phyloP scores from a whole-genome alignment of 2,113 vertebrate genomes.

The Cettia cetti region DNA sequence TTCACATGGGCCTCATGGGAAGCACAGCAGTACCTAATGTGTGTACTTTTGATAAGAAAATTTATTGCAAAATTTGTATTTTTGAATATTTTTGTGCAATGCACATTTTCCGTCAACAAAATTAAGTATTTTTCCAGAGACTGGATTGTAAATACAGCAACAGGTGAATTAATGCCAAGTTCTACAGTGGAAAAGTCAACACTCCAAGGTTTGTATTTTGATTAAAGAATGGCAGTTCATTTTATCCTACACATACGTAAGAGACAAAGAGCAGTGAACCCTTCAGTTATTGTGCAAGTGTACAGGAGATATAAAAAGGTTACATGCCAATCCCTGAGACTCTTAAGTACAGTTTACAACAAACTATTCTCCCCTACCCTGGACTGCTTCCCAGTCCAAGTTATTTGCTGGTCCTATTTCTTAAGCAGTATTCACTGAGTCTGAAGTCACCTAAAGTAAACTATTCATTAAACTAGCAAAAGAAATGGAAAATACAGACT shows the following conservation, averaged over 20 bases:
- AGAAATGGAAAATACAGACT: background rate
- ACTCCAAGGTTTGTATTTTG: background rate
- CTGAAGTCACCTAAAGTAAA: background rate
- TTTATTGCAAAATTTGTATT: background rate
- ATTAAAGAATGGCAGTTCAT: background rate
- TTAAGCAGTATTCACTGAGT: background rate
- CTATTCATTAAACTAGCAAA: background rate
- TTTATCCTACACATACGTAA: rapidly evolving
- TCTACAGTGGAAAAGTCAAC: background rate
- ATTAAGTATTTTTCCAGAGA: background rate
- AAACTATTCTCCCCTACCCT: background rate
- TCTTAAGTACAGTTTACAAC: background rate
- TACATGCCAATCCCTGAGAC: background rate
- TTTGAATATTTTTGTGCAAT: background rate
- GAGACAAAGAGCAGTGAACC: background rate
- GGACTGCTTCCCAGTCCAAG: background rate
- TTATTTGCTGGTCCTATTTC: background rate
- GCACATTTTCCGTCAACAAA: background rate
- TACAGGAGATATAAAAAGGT: background rate
- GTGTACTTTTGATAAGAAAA: background rate
- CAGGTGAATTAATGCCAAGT: background rate
- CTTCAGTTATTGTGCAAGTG: background rate
- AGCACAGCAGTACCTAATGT: background rate
- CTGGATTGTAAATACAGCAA: background rate
- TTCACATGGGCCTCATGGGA: background rate